Conservation (phyloP, 2,113 vertebrate species). For the Pterocles orientalis region DNA sequence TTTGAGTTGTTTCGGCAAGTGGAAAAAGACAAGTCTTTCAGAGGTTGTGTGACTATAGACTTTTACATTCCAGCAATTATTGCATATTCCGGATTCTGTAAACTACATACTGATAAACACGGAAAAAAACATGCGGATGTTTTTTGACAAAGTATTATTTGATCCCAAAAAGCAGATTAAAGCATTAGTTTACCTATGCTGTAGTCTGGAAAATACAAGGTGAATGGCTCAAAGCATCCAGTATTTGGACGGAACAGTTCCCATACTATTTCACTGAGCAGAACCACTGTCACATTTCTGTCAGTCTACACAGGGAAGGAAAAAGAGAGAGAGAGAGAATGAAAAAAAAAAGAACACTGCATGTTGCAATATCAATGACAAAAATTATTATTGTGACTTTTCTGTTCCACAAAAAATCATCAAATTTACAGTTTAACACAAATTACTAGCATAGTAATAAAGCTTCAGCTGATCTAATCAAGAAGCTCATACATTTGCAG, state of each 20-base stretch:
- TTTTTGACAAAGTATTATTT: neutral
- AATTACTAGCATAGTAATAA: slow-evolving; percentile 53
- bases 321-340: neutral
- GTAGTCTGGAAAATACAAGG: slow-evolving; percentile 94
- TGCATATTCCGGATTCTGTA: neutral
- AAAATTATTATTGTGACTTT: slow-evolving; percentile 13
- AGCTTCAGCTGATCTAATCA: slow-evolving; percentile 61
- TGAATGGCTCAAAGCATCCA: slow-evolving; percentile 91
- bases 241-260: slow-evolving; percentile 90
- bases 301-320: slow-evolving; percentile 77
- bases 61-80: neutral
- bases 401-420: slow-evolving; percentile 37
- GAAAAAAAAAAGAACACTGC: neutral
- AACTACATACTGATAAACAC: neutral
- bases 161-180: neutral
- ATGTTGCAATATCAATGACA: slow-evolving; percentile 15
- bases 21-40: neutral
- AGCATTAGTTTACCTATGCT: slow-evolving; percentile 86
- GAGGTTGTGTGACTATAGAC: neutral
- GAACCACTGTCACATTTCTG: slow-evolving; percentile 88
- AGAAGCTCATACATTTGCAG: slow-evolving; percentile 46
- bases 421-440: slow-evolving; percentile 38
- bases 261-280: slow-evolving; percentile 96
- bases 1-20: neutral
- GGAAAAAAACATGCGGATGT: neutral